Conservation (phyloP, 2,113 vertebrate genomes). For the Mesocricetus auratus region DNA sequence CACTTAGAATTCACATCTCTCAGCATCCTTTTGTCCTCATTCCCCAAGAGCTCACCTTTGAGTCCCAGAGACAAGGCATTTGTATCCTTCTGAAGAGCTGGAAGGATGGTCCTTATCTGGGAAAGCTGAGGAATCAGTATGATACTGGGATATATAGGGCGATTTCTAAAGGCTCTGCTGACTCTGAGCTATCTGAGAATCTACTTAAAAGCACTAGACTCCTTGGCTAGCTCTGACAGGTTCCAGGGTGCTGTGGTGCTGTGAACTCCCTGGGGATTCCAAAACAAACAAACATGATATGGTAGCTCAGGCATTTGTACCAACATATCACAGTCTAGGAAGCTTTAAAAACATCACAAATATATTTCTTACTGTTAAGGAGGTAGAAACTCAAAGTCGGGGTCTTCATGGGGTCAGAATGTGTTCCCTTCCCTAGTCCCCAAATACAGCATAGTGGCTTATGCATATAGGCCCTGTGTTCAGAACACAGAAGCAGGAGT, state of each 20-base stretch:
- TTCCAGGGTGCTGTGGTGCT: neutral
- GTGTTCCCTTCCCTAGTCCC: neutral
- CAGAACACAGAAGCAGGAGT: neutral
- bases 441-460: neutral
- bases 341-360: neutral
- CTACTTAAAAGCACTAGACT: neutral
- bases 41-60: neutral
- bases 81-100: neutral
- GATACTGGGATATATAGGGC: neutral
- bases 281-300: neutral
- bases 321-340: neutral
- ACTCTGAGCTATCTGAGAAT: neutral
- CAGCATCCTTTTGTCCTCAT: neutral
- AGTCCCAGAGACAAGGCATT: neutral
- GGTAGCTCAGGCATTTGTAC: neutral
- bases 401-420: rapidly evolving
- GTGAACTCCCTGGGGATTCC: neutral
- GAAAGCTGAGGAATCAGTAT: neutral
- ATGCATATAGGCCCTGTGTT: neutral
- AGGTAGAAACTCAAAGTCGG: neutral
- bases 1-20: neutral
- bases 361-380: neutral
- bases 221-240: neutral
- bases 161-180: neutral
- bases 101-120: neutral